These are phyloP conservation scores for Chloroclystis v-ata DNA, from an alignment of 2,888 invertebrate genomes.

Conservation along the genomic window DNA sequence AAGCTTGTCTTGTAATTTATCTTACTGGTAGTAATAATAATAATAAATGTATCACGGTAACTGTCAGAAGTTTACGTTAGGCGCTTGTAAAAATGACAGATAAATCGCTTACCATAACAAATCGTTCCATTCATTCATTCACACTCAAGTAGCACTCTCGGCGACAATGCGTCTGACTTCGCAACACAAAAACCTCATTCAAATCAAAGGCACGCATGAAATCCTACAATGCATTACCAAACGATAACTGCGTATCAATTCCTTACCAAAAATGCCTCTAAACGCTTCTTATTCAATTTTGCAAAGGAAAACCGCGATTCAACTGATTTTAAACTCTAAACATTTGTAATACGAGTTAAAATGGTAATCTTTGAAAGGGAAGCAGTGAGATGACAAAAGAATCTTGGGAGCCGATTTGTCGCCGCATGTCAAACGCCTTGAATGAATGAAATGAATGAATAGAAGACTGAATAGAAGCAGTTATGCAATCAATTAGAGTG, in stretches of 20 bases:
- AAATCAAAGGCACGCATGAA: conserved; percentile 61
- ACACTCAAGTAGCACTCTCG: conserved; percentile 55
- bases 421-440: conserved; percentile 62
- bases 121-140: conserved; percentile 46
- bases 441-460: conserved; percentile 47
- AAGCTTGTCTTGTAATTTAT: too few relatives aligned
- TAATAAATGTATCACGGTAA: background rate
- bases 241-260: conserved; percentile 55
- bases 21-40: background rate
- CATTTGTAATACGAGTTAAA: background rate
- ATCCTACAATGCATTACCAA: conserved; percentile 60
- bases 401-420: conserved; percentile 61
- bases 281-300: conserved; percentile 13
- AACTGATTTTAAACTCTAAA: background rate
- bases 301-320: background rate
- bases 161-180: conserved; percentile 57
- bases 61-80: conserved; percentile 37
- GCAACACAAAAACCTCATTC: conserved; percentile 16
- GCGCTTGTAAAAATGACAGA: conserved; percentile 40
- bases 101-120: conserved; percentile 61
- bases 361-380: background rate
- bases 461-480: conserved; percentile 55
- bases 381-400: conserved; percentile 32
- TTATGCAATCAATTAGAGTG: conserved; percentile 72
- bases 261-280: conserved; percentile 33